Base-by-base conservation (phyloP, 2,888 invertebrate species). In the Hirtodrosophila histrioides region DNA sequence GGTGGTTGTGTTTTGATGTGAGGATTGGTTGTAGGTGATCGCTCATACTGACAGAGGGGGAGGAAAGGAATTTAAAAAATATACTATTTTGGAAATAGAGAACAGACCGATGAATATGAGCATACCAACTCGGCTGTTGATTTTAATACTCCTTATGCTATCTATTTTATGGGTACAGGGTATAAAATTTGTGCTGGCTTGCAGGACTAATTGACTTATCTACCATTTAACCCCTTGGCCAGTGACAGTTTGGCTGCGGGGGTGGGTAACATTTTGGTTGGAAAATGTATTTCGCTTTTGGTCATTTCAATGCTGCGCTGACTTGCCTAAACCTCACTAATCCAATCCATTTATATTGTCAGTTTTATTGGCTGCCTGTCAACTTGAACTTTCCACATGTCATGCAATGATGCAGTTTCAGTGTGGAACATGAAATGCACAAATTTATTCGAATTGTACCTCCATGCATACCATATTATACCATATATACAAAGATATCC, bases 291-390 rank as follows among this genome's bases (percentile, higher is more conserved):
- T 60, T 48, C 53, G 35, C 55, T 53, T 39, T 69, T 65, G 61
- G 65, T 40, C 35, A 75, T 65, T 73, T 64, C 45, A 60, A 56
- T 69, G 44, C 46, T 11, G 33, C 31, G 60, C 76, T 91, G 91
- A 91, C 91, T 91, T 90, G 91, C 88, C 90, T 89, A 90, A 91
- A 91, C 85, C 81, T 80, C 69, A 58, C 69, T 86, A 85, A 83
- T 83, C 85, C 89, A 89, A 90, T 90, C 88, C 87, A 88, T 89
- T 86, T 86, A 81, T 78, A 78, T 86, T 90, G 90, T 91, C 91
- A 90, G 89, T 90, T 80, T 80, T 88, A 86, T 88, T 88, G 80
- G 88, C 74, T 64, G 75, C 63, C 79, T 87, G 87, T 85, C 83
- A 85, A 86, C 78, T 69, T 68, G 64, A 78, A 80, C 80, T 84